Percentiles rank a stretch among this genome's conserved stretches.
Evolutionary conservation across 2,888 invertebrate species (phyloP).

Genomic region (Trisateles emortualis): DNA sequence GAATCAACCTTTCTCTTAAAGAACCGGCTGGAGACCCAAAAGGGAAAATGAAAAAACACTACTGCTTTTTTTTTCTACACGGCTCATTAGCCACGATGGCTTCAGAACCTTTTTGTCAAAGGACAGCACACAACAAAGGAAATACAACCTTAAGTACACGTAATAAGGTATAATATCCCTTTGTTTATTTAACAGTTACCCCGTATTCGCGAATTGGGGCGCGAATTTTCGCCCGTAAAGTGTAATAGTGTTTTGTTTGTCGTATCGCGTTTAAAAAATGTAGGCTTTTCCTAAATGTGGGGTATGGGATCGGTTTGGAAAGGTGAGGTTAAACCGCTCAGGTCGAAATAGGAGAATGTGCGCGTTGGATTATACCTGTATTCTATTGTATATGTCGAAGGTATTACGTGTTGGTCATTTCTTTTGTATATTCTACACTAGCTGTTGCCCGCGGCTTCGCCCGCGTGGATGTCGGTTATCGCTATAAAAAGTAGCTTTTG

Average conservation of each 20-base stretch:
- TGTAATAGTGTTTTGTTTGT: slow-evolving; percentile 59
- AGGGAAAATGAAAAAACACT: slow-evolving; percentile 53
- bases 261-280: slow-evolving; percentile 44
- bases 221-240: slow-evolving; percentile 56
- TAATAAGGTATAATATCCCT: slow-evolving; percentile 24
- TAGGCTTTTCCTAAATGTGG: slow-evolving; percentile 28
- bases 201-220: slow-evolving; percentile 50
- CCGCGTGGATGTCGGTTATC: too few species aligned
- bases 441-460: too few species aligned
- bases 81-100: slow-evolving; percentile 63
- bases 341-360: slow-evolving; percentile 7
- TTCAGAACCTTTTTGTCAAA: slow-evolving; percentile 61
- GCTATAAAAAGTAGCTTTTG: too few species aligned
- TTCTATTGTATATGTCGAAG: neutral
- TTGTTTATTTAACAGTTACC: slow-evolving; percentile 23
- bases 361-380: slow-evolving; percentile 5
- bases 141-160: slow-evolving; percentile 30
- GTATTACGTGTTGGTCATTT: neutral
- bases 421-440: neutral
- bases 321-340: slow-evolving; percentile 12
- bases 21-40: slow-evolving; percentile 42
- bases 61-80: slow-evolving; percentile 51
- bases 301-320: slow-evolving; percentile 9
- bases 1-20: slow-evolving; percentile 57
- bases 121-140: slow-evolving; percentile 42